Percentiles rank a stretch among this genome's conserved stretches.
phyloP scores from a whole-genome alignment of 2,888 invertebrate species.

The Melieria crassipennis region DNA sequence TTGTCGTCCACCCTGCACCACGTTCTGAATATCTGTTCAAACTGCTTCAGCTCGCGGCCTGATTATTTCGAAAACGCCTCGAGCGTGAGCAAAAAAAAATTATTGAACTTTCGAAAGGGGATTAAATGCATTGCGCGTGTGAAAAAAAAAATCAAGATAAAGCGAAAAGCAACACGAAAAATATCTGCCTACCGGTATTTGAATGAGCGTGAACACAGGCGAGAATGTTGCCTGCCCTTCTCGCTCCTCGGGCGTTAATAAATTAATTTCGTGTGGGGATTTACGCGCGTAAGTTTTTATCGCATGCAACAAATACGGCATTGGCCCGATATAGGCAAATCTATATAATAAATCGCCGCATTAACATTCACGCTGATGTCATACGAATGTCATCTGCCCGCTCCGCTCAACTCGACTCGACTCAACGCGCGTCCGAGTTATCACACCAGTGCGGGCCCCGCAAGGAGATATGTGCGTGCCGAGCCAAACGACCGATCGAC shows the following conservation, averaged over 20 bases:
- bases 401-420: too few relatives aligned
- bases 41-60: too few relatives aligned
- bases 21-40: too few relatives aligned
- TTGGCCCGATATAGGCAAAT: conserved; percentile 14
- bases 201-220: neutral
- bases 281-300: conserved; percentile 19
- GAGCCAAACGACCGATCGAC: too few relatives aligned
- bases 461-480: too few relatives aligned
- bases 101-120: neutral
- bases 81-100: too few relatives aligned
- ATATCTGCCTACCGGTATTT: neutral
- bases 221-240: conserved; percentile 12
- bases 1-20: too few relatives aligned
- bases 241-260: conserved; percentile 21
- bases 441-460: too few relatives aligned
- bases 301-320: conserved; percentile 1
- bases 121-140: neutral
- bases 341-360: conserved; percentile 53
- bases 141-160: neutral
- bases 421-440: too few relatives aligned
- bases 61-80: too few relatives aligned
- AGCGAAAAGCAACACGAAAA: neutral
- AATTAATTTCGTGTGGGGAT: conserved; percentile 34
- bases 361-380: conserved; percentile 38
- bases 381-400: conserved; percentile 10